phyloP scores from a whole-genome alignment of 2,888 invertebrate species.

The Drosophila macrospina region DNA sequence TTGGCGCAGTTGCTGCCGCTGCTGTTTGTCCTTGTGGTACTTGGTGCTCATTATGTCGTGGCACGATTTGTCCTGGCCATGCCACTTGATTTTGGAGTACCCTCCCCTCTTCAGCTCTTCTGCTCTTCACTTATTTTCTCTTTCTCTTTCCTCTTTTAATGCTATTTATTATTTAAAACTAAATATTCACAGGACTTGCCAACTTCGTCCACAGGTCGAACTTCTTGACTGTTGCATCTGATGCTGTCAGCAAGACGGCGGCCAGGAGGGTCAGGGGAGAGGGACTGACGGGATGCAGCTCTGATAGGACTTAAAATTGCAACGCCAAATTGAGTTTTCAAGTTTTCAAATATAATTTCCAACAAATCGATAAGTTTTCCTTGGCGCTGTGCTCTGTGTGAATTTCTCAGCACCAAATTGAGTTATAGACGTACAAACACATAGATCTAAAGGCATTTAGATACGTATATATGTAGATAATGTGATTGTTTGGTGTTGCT shows the following conservation, averaged over 20 bases:
- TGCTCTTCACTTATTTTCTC: slow-evolving; percentile 27
- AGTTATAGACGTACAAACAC: slow-evolving; percentile 56
- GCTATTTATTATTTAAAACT: slow-evolving; percentile 74
- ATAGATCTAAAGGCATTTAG: slow-evolving; percentile 1
- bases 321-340: slow-evolving; percentile 74
- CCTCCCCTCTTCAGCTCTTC: no score
- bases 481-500: slow-evolving; percentile 17
- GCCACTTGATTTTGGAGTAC: slow-evolving; percentile 64
- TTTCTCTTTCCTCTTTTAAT: slow-evolving; percentile 39
- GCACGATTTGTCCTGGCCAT: slow-evolving; percentile 62
- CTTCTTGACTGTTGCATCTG: slow-evolving; percentile 66
- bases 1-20: slow-evolving; percentile 17
- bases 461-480: neutral
- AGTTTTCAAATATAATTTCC: slow-evolving; percentile 77
- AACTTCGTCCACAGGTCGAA: slow-evolving; percentile 54
- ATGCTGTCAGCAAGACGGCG: slow-evolving; percentile 22
- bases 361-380: slow-evolving; percentile 78
- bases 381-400: slow-evolving; percentile 30
- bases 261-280: neutral
- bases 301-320: slow-evolving; percentile 59
- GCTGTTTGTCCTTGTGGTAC: slow-evolving; percentile 29
- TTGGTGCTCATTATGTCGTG: slow-evolving; percentile 71
- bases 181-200: slow-evolving; percentile 48
- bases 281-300: neutral
- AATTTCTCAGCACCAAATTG: slow-evolving; percentile 64